A percentile compares a stretch with the other conserved stretches of the same genome.
phyloP scores from a whole-genome alignment of 2,888 invertebrate species.

The Papilio protenor region DNA sequence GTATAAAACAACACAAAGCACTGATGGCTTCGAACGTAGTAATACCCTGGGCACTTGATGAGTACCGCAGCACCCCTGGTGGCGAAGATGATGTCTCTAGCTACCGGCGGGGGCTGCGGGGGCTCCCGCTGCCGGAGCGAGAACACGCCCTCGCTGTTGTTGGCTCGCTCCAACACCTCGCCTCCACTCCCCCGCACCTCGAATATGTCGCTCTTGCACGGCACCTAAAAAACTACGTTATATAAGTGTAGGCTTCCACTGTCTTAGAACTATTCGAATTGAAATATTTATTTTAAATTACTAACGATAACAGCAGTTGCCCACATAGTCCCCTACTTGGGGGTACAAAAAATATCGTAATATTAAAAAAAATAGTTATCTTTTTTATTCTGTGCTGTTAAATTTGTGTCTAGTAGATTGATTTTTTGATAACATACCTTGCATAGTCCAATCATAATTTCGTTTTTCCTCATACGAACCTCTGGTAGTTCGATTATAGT shows the following conservation, averaged over 20 bases:
- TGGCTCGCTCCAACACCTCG: conserved; percentile 82
- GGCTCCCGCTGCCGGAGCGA: conserved; percentile 54
- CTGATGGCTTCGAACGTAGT: not conserved
- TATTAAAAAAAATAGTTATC: too few species aligned
- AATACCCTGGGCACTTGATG: conserved; percentile 63
- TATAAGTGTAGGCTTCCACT: not conserved
- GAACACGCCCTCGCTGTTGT: conserved; percentile 86
- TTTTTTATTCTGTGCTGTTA: not conserved
- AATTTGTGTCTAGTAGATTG: too few species aligned
- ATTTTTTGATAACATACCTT: conserved; percentile 53
- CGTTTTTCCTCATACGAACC: conserved; percentile 52
- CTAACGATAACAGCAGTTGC: too few species aligned
- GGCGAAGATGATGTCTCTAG: conserved; percentile 55
- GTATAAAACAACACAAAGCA: too few species aligned
- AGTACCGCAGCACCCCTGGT: conserved; percentile 50
- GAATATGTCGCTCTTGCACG: conserved; percentile 79
- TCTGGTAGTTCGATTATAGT: conserved; percentile 46
- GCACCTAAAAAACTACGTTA: conserved; percentile 45
- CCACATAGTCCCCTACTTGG: too few species aligned
- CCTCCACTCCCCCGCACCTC: conserved; percentile 81
- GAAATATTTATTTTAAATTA: not conserved
- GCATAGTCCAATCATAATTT: conserved; percentile 67
- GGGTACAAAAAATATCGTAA: too few species aligned
- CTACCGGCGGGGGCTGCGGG: conserved; percentile 53
- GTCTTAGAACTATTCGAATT: too few species aligned